Evolutionary conservation across 2,888 invertebrate species (phyloP).

Genomic region (Athrips mouffetella): DNA sequence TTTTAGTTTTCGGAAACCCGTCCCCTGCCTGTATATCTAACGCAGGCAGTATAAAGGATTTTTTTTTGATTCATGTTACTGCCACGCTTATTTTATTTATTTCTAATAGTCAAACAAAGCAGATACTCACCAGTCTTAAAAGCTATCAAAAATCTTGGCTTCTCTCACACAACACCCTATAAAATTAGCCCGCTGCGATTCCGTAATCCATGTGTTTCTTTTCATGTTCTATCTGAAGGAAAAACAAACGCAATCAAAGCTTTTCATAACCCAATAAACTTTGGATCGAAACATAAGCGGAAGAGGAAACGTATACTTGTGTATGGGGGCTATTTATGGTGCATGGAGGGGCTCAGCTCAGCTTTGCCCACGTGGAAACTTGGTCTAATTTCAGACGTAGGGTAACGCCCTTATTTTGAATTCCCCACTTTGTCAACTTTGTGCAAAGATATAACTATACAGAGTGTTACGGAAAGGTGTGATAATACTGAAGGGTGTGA

Average conservation of each 20-base stretch:
- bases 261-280: conserved; percentile 39
- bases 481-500: too few relatives aligned
- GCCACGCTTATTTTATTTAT: too few relatives aligned
- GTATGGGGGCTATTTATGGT: conserved; percentile 32
- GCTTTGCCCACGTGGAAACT: conserved; percentile 24
- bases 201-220: neutral
- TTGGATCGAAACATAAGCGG: conserved; percentile 41
- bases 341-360: too few relatives aligned
- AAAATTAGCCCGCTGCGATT: conserved; percentile 6
- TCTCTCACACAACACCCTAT: conserved; percentile 1
- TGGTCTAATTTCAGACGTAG: conserved; percentile 39
- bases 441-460: conserved; percentile 15
- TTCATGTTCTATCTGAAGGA: conserved; percentile 9
- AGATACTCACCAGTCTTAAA: too few relatives aligned
- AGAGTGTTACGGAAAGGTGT: conserved; percentile 27
- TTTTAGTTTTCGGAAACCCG: too few relatives aligned
- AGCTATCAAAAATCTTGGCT: neutral
- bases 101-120: too few relatives aligned
- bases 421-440: conserved; percentile 26
- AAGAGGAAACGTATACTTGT: conserved; percentile 36
- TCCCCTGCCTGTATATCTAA: too few relatives aligned
- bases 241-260: conserved; percentile 27
- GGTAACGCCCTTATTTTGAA: conserved; percentile 49
- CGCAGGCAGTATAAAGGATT: too few relatives aligned
- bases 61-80: too few relatives aligned